Evolutionary conservation across 2,888 invertebrate species (phyloP).

Genomic region (Cheilosia impressa): DNA sequence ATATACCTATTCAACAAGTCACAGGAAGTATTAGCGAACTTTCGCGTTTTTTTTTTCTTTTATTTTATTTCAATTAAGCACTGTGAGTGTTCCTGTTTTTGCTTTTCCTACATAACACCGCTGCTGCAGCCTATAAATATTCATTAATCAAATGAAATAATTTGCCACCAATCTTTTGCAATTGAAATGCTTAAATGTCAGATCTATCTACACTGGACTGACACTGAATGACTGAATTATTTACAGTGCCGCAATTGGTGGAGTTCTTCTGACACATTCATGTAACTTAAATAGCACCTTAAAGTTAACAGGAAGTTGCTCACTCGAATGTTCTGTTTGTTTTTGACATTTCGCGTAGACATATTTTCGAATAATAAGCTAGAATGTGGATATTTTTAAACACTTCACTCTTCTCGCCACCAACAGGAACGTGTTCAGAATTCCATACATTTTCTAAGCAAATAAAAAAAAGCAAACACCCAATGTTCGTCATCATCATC

Average conservation of each 20-base stretch:
- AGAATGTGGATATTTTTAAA: constrained; percentile 7
- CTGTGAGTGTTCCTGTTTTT: constrained; percentile 7
- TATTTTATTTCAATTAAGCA: neutral
- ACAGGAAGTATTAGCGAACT: constrained; percentile 39
- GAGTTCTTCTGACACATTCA: neutral
- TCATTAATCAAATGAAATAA: constrained; percentile 9
- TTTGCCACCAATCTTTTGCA: neutral
- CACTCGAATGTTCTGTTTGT: neutral
- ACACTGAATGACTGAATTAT: constrained; percentile 16
- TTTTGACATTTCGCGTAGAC: neutral
- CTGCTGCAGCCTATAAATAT: neutral
- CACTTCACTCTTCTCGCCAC: constrained; percentile 9
- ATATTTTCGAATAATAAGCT: neutral
- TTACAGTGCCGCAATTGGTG: neutral
- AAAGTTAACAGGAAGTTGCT: neutral
- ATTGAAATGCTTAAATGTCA: constrained; percentile 10
- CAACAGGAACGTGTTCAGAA: constrained; percentile 46
- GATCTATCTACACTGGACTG: neutral
- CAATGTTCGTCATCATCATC: constrained; percentile 33
- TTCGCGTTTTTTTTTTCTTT: constrained; percentile 4
- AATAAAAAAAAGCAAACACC: neutral
- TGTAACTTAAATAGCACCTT: neutral
- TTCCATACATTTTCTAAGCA: constrained; percentile 34
- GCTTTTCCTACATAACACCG: neutral
- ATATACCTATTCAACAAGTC: neutral